Percentiles rank a stretch among this genome's conserved stretches.
Conservation (phyloP, 2,113 vertebrate species). For the Etheostoma spectabile region DNA sequence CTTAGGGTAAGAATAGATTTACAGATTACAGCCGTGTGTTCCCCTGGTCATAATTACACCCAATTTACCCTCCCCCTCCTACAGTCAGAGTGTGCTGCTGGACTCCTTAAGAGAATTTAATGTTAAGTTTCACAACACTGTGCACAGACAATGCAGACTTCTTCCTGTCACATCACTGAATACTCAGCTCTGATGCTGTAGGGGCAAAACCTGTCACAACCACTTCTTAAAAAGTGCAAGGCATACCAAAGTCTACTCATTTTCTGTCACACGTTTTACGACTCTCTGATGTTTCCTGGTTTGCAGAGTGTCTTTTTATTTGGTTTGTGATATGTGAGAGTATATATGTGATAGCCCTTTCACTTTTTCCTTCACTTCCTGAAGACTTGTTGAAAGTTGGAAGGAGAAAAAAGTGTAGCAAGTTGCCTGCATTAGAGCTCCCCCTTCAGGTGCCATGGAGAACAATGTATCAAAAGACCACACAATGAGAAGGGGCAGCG, state of each 20-base stretch:
- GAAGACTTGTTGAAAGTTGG: slow-evolving; percentile 74
- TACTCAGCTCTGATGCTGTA: slow-evolving; percentile 20
- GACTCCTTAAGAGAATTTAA: slow-evolving; percentile 61
- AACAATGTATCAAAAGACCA: slow-evolving; percentile 36
- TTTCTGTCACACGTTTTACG: background rate
- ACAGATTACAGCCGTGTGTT: slow-evolving; percentile 80
- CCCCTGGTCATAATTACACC: slow-evolving; percentile 78
- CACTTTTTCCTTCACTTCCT: slow-evolving; percentile 49
- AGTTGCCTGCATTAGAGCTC: slow-evolving; percentile 86
- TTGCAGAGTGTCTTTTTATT: slow-evolving; percentile 23
- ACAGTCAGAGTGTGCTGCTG: slow-evolving; percentile 43
- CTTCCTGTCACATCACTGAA: slow-evolving; percentile 12
- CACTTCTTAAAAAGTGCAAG: background rate
- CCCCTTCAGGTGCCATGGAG: slow-evolving; percentile 79
- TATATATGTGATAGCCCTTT: slow-evolving; percentile 15
- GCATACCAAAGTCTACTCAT: background rate
- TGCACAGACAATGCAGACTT: slow-evolving; percentile 37
- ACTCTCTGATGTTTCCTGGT: slow-evolving; percentile 6
- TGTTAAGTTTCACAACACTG: slow-evolving; percentile 76
- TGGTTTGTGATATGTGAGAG: slow-evolving; percentile 18
- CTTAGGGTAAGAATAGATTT: slow-evolving; percentile 85
- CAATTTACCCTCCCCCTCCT: slow-evolving; percentile 32
- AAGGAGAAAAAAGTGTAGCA: slow-evolving; percentile 12
- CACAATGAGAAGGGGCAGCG: slow-evolving; percentile 8
- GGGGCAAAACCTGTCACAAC: background rate